A percentile compares a stretch with the other conserved stretches of the same genome.
Conservation (phyloP, 1,140 invertebrate genomes). For the Caerostris extrusa region DNA sequence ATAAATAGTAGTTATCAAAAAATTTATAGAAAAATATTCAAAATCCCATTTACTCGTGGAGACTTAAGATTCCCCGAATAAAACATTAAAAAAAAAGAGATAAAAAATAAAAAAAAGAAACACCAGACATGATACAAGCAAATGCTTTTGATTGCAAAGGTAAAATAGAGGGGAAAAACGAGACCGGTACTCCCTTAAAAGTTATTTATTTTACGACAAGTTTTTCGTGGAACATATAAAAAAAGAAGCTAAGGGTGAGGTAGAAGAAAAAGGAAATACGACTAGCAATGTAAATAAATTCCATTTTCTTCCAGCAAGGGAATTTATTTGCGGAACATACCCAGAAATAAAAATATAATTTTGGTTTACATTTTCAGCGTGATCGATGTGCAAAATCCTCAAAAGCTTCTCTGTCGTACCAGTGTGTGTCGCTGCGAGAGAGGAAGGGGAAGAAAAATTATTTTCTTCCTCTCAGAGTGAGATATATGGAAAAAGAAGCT, state of each 20-base stretch:
- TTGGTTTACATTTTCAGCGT: slow-evolving; percentile 61
- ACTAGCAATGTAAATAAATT: slow-evolving; percentile 49
- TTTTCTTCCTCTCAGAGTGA: neutral
- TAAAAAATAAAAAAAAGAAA: neutral
- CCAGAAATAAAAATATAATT: slow-evolving; percentile 59
- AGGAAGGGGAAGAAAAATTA: neutral
- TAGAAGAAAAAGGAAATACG: slow-evolving; percentile 27
- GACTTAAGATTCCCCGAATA: neutral
- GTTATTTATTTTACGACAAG: slow-evolving; percentile 38
- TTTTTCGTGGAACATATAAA: neutral
- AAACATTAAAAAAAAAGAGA: neutral
- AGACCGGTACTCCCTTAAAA: neutral
- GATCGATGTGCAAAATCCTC: slow-evolving; percentile 48
- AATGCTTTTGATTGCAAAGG: slow-evolving; percentile 49
- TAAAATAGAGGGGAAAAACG: neutral
- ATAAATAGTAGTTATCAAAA: neutral
- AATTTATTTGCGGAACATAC: slow-evolving; percentile 52
- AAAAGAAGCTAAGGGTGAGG: neutral
- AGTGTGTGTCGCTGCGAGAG: neutral
- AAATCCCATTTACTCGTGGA: neutral
- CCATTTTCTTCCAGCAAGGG: slow-evolving; percentile 24
- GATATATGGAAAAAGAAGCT: neutral
- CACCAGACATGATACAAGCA: slow-evolving; percentile 31
- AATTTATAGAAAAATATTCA: slow-evolving; percentile 28
- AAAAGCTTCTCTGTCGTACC: slow-evolving; percentile 19